Base-by-base conservation (phyloP, 1,140 invertebrate species). In the Ericerus pela region DNA sequence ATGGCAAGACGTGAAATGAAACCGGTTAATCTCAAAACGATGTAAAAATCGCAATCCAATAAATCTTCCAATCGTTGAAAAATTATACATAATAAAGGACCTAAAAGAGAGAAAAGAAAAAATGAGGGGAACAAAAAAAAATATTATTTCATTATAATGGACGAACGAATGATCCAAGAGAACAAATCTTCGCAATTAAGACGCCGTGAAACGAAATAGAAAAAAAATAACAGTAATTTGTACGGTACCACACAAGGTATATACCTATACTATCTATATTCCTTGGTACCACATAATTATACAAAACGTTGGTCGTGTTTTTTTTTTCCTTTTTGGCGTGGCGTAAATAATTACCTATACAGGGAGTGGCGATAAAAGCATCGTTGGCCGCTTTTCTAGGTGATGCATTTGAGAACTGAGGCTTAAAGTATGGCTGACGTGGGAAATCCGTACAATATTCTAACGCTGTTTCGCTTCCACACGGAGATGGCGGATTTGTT, bases 11-110 rank as follows among this genome's bases (percentile, higher is more conserved):
- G 79, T 33, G 87, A 83, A 16, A 98, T 77, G 8, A 96, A 72
- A 0, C 86, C 86, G 4, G 90, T 95, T 37, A 96, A 72, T 65
- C 91, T 82, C 52, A 96, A 76, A 73, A 95, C 96, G 1, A 87
- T 78, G 60, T 85, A 81, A 55, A 96, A 72, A 43, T 85, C 84
- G 66, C 93, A 91, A 57, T 82, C 79, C 31, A 88, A 78, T 75
- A 96, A 82, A 55, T 79, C 79, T 64, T 90, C 88, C 16, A 95
- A 69, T 70, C 88, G 89, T 55, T 78, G 76, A 60, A 96, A 76
- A 36, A 96, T 66, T 51, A 81, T 79, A 61, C 81, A 81, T 53
- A 96, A 69, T 70, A 96, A 90, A 56, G 89, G 86, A 64, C 89
- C 88, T 78, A 67, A 57, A 63, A 61, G 16, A 43, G 33, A 58